These are phyloP conservation scores for Dione vanillae DNA, from an alignment of 2,888 invertebrate genomes.

Conservation along the genomic window DNA sequence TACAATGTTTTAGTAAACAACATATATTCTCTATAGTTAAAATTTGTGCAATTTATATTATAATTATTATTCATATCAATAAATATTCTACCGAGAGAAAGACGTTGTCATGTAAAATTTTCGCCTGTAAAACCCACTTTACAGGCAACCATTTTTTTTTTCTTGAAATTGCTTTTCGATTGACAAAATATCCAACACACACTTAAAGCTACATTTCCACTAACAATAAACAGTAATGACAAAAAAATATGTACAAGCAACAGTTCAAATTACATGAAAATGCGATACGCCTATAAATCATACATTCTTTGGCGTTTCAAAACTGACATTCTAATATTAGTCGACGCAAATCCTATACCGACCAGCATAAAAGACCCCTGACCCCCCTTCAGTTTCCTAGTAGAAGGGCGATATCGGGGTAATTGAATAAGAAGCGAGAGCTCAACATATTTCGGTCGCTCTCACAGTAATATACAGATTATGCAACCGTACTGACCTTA, in stretches of 20 bases:
- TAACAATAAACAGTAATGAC: conserved; percentile 12
- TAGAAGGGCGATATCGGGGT: conserved; percentile 43
- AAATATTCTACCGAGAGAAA: too few relatives aligned
- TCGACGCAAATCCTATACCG: conserved; percentile 56
- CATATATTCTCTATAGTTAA: too few relatives aligned
- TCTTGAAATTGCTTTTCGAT: too few relatives aligned
- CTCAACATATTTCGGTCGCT: conserved; percentile 58
- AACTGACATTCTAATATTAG: conserved; percentile 71
- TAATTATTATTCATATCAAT: too few relatives aligned
- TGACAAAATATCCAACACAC: too few relatives aligned
- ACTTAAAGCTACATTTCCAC: conserved; percentile 1
- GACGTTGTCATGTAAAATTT: too few relatives aligned
- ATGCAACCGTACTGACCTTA: conserved; percentile 78
- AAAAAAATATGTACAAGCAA: conserved; percentile 36
- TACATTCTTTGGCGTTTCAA: conserved; percentile 59
- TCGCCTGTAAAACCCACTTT: too few relatives aligned
- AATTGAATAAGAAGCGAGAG: conserved; percentile 53
- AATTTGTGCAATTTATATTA: too few relatives aligned
- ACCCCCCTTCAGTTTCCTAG: conserved; percentile 44
- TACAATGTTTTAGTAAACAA: too few relatives aligned
- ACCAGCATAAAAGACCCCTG: conserved; percentile 53
- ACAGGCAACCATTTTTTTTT: too few relatives aligned
- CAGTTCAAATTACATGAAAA: conserved; percentile 43
- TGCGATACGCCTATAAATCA: conserved; percentile 51
- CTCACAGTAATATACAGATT: conserved; percentile 62